Evolutionary conservation across 2,888 invertebrate genomes (phyloP), one percentile per base, ranked within the genome.

Genomic region (Dioctria linearis): DNA sequence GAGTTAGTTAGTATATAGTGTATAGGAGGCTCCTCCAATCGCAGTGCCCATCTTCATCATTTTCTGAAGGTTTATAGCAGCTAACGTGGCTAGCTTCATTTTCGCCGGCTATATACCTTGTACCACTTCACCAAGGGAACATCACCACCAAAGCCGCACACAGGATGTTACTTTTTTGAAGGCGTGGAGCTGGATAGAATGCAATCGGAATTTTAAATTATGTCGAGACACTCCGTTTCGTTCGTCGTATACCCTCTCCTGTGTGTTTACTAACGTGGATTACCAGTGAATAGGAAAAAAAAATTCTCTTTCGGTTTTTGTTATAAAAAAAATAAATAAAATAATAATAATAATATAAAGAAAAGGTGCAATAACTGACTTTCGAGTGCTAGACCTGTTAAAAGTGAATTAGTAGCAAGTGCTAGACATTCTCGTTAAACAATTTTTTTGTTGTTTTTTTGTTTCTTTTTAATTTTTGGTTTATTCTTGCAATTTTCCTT

Each of bases 261-360:
- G 25, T 25, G 61, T 59, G 59, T 40, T 43, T 46, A 43, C 42
- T 66, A 43, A 40, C 57, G 39, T 76, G 76, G 76, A 76, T 76
- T 76, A 76, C 76, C 76, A 76, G 76, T 76, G 76, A 76, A 76
- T 49, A 25, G 57, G 57, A 39, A 61, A 51, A 43, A 39, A 71
- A 54, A 3, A 37, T 54, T 46, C n/a, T 71, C 9, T 46, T 46
- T 46, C 9, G 25, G 6, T 54, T 54, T 54, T 54, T 54, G 11
- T 54, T 11, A n/a, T 42, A 37, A 59, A 57, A 57, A 73, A 73
- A 73, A n/a, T n/a, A n/a, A 25, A 25, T 25, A 25, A 25, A 25
- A 25, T 1, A 25, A 25, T 25, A 25, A 25, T 25, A 25, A 25
- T 25, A 25, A 25, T 25, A 25, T 1, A 25, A 25, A 25, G 25